Percentiles rank a stretch among this genome's conserved stretches.
phyloP scores from a whole-genome alignment of 2,113 vertebrate species.

The Macrotis lagotis region DNA sequence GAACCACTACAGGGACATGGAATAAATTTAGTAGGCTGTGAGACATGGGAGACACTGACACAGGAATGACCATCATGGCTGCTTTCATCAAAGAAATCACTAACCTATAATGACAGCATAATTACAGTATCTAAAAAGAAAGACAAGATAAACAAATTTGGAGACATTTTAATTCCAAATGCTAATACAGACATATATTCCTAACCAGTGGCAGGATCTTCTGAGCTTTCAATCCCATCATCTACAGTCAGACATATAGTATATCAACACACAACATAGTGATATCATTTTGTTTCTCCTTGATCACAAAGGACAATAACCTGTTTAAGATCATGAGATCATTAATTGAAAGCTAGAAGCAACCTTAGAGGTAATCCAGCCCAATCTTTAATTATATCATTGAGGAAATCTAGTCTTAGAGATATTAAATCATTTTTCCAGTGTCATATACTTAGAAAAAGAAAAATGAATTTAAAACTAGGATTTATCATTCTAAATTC shows the following conservation, averaged over 20 bases:
- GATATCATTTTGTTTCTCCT: too few relatives aligned
- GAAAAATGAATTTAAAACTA: neutral
- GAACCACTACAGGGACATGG: too few relatives aligned
- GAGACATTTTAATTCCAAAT: neutral
- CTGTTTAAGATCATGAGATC: neutral
- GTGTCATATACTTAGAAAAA: neutral
- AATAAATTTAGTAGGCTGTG: too few relatives aligned
- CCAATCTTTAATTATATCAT: neutral
- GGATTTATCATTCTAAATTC: neutral
- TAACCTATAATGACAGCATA: too few relatives aligned
- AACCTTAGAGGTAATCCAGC: neutral
- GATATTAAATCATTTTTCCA: neutral
- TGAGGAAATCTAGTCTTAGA: neutral
- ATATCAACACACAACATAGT: too few relatives aligned
- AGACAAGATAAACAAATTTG: neutral
- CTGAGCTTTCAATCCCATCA: neutral
- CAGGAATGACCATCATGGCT: too few relatives aligned
- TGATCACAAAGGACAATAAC: too few relatives aligned
- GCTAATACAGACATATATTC: neutral
- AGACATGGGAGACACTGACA: too few relatives aligned
- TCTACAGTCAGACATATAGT: too few relatives aligned
- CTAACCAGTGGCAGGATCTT: neutral
- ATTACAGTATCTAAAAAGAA: too few relatives aligned
- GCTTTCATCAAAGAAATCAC: too few relatives aligned
- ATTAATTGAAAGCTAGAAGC: neutral